Evolutionary conservation across 2,797 vertebrate species (phyloP).

Genomic region (Gymnothorax reevesii): DNA sequence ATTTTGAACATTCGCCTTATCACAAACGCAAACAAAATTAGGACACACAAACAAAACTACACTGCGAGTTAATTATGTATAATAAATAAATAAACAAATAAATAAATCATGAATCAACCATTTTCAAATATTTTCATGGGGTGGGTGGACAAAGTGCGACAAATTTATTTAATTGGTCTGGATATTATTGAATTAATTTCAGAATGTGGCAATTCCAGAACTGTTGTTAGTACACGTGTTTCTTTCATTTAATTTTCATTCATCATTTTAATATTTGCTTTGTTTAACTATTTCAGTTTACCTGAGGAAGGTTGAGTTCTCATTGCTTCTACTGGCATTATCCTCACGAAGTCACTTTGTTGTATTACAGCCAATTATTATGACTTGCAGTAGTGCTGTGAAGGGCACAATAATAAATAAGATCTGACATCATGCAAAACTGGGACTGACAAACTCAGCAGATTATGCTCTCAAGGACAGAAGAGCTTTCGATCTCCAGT

Average conservation of each 20-base stretch:
- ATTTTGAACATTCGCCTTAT: too few species aligned
- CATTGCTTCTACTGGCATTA: background rate
- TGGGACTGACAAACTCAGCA: background rate
- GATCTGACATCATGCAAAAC: background rate
- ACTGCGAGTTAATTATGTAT: too few species aligned
- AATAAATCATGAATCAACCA: too few species aligned
- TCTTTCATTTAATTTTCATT: background rate
- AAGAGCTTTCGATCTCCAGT: background rate
- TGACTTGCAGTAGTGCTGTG: background rate
- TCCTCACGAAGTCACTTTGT: background rate
- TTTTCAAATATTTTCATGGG: too few species aligned
- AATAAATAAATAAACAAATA: too few species aligned
- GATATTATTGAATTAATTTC: too few species aligned
- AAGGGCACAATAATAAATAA: background rate
- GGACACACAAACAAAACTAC: too few species aligned
- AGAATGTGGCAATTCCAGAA: too few species aligned
- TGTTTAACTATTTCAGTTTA: background rate
- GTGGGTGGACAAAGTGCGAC: too few species aligned
- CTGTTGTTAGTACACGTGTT: background rate
- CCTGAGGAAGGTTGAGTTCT: background rate
- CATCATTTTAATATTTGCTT: background rate
- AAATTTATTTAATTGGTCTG: too few species aligned
- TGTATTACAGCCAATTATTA: background rate
- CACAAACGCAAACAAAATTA: too few species aligned
- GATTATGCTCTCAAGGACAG: background rate